Evolutionary conservation across 2,113 vertebrate genomes (phyloP).

Genomic region (Psettodes erumei): DNA sequence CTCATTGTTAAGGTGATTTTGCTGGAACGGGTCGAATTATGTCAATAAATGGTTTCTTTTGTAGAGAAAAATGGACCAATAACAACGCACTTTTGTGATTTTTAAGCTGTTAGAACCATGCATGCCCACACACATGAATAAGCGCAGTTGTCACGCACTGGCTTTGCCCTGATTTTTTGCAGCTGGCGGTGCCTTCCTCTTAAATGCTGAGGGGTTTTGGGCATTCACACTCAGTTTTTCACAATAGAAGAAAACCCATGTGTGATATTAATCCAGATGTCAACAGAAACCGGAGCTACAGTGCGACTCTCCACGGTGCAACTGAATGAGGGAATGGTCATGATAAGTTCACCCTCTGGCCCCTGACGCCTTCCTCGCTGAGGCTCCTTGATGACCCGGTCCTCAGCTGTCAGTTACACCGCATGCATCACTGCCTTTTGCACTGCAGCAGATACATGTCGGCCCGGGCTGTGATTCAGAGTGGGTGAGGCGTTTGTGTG

Average conservation of each 20-base stretch:
- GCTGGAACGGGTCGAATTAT: conserved; percentile 13
- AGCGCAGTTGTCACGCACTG: neutral
- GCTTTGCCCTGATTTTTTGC: conserved; percentile 7
- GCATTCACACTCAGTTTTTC: conserved; percentile 31
- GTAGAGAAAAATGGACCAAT: conserved; percentile 19
- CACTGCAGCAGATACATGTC: conserved; percentile 24
- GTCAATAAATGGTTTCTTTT: conserved; percentile 24
- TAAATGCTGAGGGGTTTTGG: conserved; percentile 17
- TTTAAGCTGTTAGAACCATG: neutral
- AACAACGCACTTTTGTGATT: neutral
- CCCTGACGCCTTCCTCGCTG: neutral
- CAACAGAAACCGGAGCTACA: neutral
- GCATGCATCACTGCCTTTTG: conserved; percentile 28
- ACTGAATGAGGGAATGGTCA: conserved; percentile 7
- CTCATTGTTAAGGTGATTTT: conserved; percentile 34
- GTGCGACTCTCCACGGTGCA: neutral
- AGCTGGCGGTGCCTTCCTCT: conserved; percentile 5
- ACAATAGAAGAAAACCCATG: neutral
- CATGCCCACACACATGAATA: neutral
- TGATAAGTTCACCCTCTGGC: conserved; percentile 29
- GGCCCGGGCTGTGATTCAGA: conserved; percentile 15
- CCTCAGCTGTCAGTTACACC: conserved; percentile 46
- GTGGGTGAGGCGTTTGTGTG: conserved; percentile 15
- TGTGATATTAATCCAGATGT: conserved; percentile 1
- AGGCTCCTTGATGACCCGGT: conserved; percentile 30